These are phyloP conservation scores for Hemicordylus capensis DNA, from an alignment of 2,113 vertebrate genomes.

Conservation along the genomic window DNA sequence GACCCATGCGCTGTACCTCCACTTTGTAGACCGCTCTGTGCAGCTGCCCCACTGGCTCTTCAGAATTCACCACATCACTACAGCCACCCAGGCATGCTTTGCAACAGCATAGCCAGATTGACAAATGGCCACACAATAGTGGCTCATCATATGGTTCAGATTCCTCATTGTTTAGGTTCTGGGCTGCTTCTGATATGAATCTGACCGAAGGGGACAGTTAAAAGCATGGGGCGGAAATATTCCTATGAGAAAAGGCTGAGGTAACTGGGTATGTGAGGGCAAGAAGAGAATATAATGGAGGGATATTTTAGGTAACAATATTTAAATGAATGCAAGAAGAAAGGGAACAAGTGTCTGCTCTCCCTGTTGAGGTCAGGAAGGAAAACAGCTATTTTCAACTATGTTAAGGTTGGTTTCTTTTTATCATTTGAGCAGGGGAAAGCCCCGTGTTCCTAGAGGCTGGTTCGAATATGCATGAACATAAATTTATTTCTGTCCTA, in stretches of 20 bases:
- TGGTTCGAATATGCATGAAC: too few species aligned
- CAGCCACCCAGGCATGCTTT: background rate
- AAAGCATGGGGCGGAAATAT: background rate
- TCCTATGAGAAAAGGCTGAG: background rate
- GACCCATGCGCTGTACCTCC: background rate
- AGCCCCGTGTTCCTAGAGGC: background rate
- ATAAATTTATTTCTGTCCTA: too few species aligned
- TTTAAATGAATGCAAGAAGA: background rate
- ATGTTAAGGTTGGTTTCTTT: background rate
- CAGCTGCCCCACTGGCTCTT: background rate
- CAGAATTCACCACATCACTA: background rate
- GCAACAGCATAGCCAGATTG: background rate
- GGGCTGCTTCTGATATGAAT: background rate
- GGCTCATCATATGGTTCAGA: background rate
- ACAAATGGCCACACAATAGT: background rate
- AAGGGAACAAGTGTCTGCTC: background rate
- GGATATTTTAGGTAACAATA: background rate
- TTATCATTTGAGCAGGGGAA: too few species aligned
- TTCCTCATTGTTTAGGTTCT: background rate
- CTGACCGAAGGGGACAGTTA: background rate
- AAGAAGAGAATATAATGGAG: background rate
- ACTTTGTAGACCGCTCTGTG: background rate
- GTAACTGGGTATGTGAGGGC: background rate
- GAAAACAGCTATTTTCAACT: background rate
- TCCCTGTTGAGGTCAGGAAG: background rate